Evolutionary conservation across 2,113 vertebrate species (phyloP).

Genomic region (Podilymbus podiceps): DNA sequence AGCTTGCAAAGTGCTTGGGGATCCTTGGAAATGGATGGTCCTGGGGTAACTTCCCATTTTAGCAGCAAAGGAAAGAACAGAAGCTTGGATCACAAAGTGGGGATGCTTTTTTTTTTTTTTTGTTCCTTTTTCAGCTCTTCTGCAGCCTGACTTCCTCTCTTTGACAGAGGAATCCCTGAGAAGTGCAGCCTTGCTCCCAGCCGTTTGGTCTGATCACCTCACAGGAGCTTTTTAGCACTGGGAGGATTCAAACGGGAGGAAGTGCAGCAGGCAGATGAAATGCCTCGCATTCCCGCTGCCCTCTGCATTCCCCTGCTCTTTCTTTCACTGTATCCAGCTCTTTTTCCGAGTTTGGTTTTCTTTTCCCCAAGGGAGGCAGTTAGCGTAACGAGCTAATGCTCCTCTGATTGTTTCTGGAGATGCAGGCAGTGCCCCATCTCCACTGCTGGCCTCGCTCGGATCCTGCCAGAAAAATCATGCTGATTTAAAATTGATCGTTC

Average conservation of each 20-base stretch:
- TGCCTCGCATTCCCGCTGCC: not conserved
- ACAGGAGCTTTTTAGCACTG: not conserved
- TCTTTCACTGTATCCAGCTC: not conserved
- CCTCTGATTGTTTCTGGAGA: not conserved
- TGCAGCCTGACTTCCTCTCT: slow-evolving; percentile 4
- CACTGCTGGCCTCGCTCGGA: not conserved
- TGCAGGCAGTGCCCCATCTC: not conserved
- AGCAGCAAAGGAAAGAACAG: slow-evolving; percentile 55
- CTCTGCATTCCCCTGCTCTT: not conserved
- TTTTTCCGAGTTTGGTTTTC: not conserved
- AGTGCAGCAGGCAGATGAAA: not conserved
- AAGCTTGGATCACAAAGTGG: not conserved
- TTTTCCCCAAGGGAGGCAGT: not conserved
- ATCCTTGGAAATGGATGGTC: not conserved
- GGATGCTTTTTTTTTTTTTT: not conserved
- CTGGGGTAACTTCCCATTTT: slow-evolving; percentile 30
- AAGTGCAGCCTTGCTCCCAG: slow-evolving; percentile 19
- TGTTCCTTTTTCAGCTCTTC: not conserved
- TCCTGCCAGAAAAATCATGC: slow-evolving; percentile 36
- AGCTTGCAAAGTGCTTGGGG: slow-evolving; percentile 1
- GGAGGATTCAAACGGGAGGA: not conserved
- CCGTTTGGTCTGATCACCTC: slow-evolving; percentile 33
- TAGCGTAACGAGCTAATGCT: not conserved
- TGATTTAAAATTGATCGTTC: slow-evolving; percentile 45
- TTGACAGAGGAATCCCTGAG: slow-evolving; percentile 46